These are phyloP conservation scores for Baronia brevicornis DNA, from an alignment of 2,888 invertebrate species.

Conservation along the genomic window DNA sequence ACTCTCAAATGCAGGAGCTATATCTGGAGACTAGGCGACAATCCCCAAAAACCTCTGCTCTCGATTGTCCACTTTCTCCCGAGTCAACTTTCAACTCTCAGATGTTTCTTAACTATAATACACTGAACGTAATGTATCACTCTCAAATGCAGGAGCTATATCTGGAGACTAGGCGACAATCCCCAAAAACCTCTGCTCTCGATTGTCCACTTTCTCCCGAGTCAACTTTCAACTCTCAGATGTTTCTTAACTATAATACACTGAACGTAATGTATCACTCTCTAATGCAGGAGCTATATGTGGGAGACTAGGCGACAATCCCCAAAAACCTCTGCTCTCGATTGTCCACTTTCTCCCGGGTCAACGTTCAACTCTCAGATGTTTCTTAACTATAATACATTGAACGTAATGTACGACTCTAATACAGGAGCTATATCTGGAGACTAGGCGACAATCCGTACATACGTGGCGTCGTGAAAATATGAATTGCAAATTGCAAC, in stretches of 20 bases:
- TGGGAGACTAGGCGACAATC: too few relatives aligned
- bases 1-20: too few relatives aligned
- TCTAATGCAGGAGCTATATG: too few relatives aligned
- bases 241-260: neutral
- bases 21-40: too few relatives aligned
- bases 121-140: neutral
- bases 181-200: constrained; percentile 28
- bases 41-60: constrained; percentile 28
- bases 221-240: constrained; percentile 26
- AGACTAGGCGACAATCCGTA: constrained; percentile 27
- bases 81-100: constrained; percentile 27
- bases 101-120: constrained; percentile 1
- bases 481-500: too few relatives aligned
- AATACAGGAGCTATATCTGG: too few relatives aligned
- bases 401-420: neutral
- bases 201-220: constrained; percentile 27
- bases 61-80: constrained; percentile 26
- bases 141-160: too few relatives aligned
- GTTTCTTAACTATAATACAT: neutral
- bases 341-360: constrained; percentile 29
- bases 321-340: constrained; percentile 28
- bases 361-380: constrained; percentile 23
- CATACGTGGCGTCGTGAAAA: too few relatives aligned
- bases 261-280: neutral
- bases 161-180: too few relatives aligned